Evolutionary conservation across 2,888 invertebrate genomes (phyloP).

Genomic region (Clusia tigrina): DNA sequence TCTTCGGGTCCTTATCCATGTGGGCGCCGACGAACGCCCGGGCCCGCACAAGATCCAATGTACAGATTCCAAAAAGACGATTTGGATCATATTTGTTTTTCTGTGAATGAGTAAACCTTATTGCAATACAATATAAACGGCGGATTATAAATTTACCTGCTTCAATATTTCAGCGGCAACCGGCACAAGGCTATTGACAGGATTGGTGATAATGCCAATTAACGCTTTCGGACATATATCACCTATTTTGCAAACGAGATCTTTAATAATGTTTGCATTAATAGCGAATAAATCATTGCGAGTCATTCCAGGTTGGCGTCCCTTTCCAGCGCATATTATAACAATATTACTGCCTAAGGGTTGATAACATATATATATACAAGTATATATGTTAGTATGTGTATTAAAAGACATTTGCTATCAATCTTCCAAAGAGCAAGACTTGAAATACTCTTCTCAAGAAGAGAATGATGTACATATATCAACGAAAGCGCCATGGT

Average conservation of each 20-base stretch:
- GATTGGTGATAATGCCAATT: conserved; percentile 94
- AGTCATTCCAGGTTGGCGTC: conserved; percentile 96
- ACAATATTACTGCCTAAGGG: conserved; percentile 84
- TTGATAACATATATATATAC: too few species aligned
- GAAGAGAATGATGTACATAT: too few species aligned
- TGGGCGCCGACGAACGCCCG: conserved; percentile 89
- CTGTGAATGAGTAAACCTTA: too few species aligned
- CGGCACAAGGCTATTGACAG: conserved; percentile 96
- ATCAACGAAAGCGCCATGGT: too few species aligned
- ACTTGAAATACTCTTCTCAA: too few species aligned
- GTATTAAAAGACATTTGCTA: too few species aligned
- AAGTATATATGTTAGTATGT: too few species aligned
- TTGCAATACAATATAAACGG: too few species aligned
- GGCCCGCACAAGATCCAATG: conserved; percentile 91
- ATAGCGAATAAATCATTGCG: conserved; percentile 95
- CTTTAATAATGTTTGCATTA: conserved; percentile 91
- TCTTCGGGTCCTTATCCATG: conserved; percentile 81
- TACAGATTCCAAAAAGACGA: conserved; percentile 94
- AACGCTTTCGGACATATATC: conserved; percentile 87
- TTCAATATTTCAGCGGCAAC: conserved; percentile 92
- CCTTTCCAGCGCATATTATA: conserved; percentile 94
- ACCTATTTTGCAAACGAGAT: conserved; percentile 79
- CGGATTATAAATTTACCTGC: conserved; percentile 76
- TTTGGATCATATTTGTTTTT: too few species aligned
- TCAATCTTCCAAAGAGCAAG: too few species aligned